Base-by-base conservation (phyloP, 2,888 invertebrate genomes). In the Caenorhabditis virilis region DNA sequence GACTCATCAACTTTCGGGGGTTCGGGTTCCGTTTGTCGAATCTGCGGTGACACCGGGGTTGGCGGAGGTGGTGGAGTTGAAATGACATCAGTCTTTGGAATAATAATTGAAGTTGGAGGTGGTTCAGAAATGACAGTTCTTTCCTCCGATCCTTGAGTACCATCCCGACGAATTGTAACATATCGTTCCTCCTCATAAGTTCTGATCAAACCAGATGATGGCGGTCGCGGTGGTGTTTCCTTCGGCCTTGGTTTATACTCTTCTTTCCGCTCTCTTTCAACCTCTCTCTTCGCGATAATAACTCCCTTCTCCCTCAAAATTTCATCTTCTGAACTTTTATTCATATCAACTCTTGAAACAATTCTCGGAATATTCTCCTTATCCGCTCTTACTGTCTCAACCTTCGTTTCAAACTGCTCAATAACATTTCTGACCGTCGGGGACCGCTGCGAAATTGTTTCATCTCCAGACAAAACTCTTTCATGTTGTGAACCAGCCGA, bases 351-450 rank as follows among this genome's bases (percentile, higher is more conserved):
- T 16, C 62, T 41, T n/a, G 62, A 62, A 2, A 62, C 49, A 4
- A 48, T 50, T 22, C 56, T 27, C 15, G 33, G 52, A 18, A 43
- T 51, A n/a, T 35, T 30, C 9, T 55, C 56, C 20, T 4, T 38
- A 13, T 42, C 42, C 0, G 41, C n/a, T 30, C 35, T 42, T 15
- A 36, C 55, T 5, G 27, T 47, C 41, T 41, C 63, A 39, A 65
- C 46, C 18, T 58, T 58, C 7, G 55, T 62, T 47, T 69, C 69
- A 45, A 59, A 69, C 2, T 57, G 53, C 4, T 60, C 63, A 27
- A 69, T 62, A 1, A 69, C 69, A 48, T 65, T 62, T 43, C 54
- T 49, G 25, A 69, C 69, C n/a, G 55, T 62, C 13, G 69, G 50
- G 39, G 69, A 51, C 9, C 43, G 49, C 33, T 49, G 51, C 16